phyloP scores from a whole-genome alignment of 2,113 vertebrate species.

The Anthoscopus minutus region DNA sequence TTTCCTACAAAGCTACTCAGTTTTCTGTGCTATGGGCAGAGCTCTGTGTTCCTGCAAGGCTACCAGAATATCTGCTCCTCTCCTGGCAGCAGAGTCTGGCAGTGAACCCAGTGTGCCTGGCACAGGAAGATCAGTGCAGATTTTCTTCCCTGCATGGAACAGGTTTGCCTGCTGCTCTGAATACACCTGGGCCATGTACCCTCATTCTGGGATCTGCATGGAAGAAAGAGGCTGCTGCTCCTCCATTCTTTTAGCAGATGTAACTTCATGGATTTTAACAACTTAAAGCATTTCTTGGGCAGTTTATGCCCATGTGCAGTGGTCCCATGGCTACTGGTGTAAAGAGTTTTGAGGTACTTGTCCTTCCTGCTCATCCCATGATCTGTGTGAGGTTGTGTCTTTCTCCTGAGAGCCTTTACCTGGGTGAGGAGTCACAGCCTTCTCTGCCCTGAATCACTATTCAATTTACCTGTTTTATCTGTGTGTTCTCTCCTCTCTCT shows the following conservation, averaged over 20 bases:
- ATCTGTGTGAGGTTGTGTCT: background rate
- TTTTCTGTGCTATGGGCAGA: background rate
- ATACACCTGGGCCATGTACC: background rate
- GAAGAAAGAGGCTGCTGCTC: background rate
- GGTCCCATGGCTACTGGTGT: background rate
- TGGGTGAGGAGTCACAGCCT: background rate
- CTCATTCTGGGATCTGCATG: background rate
- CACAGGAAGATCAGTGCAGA: background rate
- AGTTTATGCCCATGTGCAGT: background rate
- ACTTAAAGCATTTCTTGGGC: background rate
- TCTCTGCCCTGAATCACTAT: background rate
- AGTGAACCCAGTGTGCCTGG: background rate
- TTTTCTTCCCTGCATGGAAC: background rate
- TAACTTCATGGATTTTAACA: background rate
- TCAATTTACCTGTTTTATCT: background rate
- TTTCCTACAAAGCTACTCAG: background rate
- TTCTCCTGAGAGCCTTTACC: background rate
- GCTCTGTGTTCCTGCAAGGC: background rate
- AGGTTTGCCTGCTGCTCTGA: background rate
- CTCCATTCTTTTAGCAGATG: background rate
- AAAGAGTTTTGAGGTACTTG: background rate
- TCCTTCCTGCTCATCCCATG: background rate
- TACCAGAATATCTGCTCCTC: slow-evolving; percentile 1
- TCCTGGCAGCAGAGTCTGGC: background rate
- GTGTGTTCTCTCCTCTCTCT: background rate